Base-by-base conservation (phyloP, 2,113 vertebrate genomes). In the Sula dactylatra region DNA sequence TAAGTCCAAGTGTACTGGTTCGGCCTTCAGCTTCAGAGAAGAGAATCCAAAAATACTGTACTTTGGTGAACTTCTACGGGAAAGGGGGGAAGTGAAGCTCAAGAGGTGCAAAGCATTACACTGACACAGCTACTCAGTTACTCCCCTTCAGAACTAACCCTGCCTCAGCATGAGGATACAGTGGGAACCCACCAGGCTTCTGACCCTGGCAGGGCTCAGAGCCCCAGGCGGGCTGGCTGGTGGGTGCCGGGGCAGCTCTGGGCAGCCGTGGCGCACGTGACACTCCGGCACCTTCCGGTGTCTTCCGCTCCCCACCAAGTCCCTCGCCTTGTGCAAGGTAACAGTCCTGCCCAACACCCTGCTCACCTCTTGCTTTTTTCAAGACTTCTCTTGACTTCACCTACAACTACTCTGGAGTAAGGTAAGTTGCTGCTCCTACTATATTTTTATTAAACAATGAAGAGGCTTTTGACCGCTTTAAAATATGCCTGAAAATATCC, bases 121-220 rank as follows among this genome's bases (percentile, higher is more conserved):
- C 19, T 5, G 16, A 15, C 31, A 7, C 36, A 10, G 42, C 69
- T 18, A 16, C 44, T 55, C 24, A 5, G 17, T 22, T 8, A 16
- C 40, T 38, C 25, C 26, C 24, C n/a, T 10, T 31, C 58, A 65
- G 58, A 44, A 15, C 40, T 16, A 8, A 11, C 27, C 47, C 26
- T 29, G 31, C 26, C n/a, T 10, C 27, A 16, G 36, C 3, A 2
- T 13, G 24, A 70, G 32, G 56, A n/a, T 2, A 8, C 0, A 13
- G 29, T 1, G 4, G 44, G 66, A 42, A 34, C 29, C 19, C n/a
- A 6, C 27, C 44, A 38, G 22, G 12, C 29, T 25, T 32, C n/a
- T n/a, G 15, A 40, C 5, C 5, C 54, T 5, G 12, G 40, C 31
- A 22, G 40, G 26, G 13, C 64, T 11, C 34, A 10, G n/a, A 13